phyloP scores from a whole-genome alignment of 2,113 vertebrate genomes.

The Nothocercus julius region DNA sequence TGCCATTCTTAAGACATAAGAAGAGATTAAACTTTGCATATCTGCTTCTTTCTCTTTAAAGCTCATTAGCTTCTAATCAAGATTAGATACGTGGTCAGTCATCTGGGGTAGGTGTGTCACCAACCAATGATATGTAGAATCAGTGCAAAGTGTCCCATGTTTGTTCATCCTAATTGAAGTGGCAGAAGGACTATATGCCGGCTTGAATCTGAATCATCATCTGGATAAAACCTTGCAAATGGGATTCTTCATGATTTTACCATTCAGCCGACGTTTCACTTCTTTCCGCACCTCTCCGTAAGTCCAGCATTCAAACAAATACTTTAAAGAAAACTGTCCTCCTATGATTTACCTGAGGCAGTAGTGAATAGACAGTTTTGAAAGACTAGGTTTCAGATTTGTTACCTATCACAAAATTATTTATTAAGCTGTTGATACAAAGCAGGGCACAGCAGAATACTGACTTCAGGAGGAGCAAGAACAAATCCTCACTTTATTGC shows the following conservation, averaged over 20 bases:
- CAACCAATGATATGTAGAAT: not conserved
- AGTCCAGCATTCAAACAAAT: not conserved
- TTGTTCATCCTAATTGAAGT: not conserved
- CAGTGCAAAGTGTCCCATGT: not conserved
- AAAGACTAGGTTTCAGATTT: not conserved
- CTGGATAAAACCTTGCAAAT: not conserved
- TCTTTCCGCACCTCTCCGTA: not conserved
- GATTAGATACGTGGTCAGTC: constrained; percentile 9
- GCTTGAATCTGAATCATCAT: not conserved
- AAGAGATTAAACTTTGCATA: constrained; percentile 51
- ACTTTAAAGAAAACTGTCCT: too few species aligned
- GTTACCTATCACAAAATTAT: not conserved
- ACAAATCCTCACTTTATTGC: not conserved
- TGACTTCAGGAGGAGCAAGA: constrained; percentile 1
- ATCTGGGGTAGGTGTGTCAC: not conserved
- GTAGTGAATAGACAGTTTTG: not conserved
- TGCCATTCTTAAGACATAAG: constrained; percentile 32
- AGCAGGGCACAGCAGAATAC: not conserved
- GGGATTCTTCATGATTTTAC: not conserved
- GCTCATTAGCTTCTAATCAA: constrained; percentile 51
- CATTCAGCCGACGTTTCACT: not conserved
- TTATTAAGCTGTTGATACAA: not conserved
- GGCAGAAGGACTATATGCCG: not conserved
- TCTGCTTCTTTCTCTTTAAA: constrained; percentile 38
- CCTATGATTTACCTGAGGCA: not conserved